Base-by-base conservation (phyloP, 2,888 invertebrate genomes). In the Drosophila mayaguana region DNA sequence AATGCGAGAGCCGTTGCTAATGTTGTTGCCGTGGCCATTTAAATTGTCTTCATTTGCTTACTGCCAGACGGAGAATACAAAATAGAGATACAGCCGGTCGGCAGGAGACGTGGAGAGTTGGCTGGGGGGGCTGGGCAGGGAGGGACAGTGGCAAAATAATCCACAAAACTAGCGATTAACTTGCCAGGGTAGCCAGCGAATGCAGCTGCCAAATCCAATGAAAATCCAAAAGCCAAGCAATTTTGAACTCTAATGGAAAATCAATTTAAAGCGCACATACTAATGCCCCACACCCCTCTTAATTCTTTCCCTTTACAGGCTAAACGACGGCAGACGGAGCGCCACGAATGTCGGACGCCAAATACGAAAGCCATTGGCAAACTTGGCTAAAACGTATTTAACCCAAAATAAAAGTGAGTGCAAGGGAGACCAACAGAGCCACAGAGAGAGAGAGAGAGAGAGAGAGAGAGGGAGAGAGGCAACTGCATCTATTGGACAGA, bases 21-120 rank as follows among this genome's bases (percentile, higher is more conserved):
- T 81, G 75, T 66, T 65, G 67, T 53, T 85, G 83, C 77, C 72
- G 72, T 88, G 76, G 81, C 85, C 89, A 89, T 81, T 85, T 77
- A 84, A 89, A 87, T 84, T 85, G 85, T 84, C 89, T 84, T 84
- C 89, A 89, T 89, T 85, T 89, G 85, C 76, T 87, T 89, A 89
- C 75, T 76, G 81, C 53, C 64, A 61, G 66, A 60, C 81, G 55
- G 61, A 63, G 73, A 66, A 69, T 75, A 70, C 75, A 25, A 77
- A 79, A 71, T 57, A 61, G 65, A 77, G 67, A 66, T 45, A 48
- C 71, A 61, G 63, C 36, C 46, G 60, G 18, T 56, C 42, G 51
- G 53, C 14, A 6, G 6, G 16, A 25, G 36, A 2, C 22, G 43
- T 28, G 53, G 4, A 9, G 34, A 36, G 32, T 9, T 38, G 57